phyloP scores from a whole-genome alignment of 2,888 invertebrate species.

The Dione juno region DNA sequence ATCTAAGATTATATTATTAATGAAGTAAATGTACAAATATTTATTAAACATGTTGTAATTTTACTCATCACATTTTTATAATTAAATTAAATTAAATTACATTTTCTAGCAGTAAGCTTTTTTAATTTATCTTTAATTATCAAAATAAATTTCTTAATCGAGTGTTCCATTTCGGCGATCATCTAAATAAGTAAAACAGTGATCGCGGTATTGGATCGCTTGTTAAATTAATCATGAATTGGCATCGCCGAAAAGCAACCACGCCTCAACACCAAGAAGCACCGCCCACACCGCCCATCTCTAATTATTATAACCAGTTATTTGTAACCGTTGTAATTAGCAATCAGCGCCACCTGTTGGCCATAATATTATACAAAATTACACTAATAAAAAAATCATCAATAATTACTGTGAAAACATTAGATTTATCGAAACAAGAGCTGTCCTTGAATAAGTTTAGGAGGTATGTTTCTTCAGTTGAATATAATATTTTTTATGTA shows the following conservation, averaged over 20 bases:
- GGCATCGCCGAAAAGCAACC: constrained; percentile 61
- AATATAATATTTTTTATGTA: too few species aligned
- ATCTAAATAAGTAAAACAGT: constrained; percentile 31
- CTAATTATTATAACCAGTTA: constrained; percentile 82
- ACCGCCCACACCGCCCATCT: constrained; percentile 76
- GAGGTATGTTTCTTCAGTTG: too few species aligned
- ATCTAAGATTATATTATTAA: constrained; percentile 21
- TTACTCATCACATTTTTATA: too few species aligned
- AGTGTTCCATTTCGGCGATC: constrained; percentile 12
- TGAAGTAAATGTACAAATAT: too few species aligned
- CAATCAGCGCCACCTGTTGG: constrained; percentile 73
- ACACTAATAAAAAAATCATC: constrained; percentile 19
- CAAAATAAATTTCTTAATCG: neutral
- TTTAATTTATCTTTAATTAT: too few species aligned
- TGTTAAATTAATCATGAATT: constrained; percentile 58
- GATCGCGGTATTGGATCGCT: constrained; percentile 49
- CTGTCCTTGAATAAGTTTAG: neutral
- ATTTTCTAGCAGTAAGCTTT: too few species aligned
- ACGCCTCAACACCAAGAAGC: constrained; percentile 56
- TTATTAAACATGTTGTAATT: too few species aligned
- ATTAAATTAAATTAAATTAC: too few species aligned
- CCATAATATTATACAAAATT: constrained; percentile 23
- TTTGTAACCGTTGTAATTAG: constrained; percentile 74
- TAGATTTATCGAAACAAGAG: neutral
- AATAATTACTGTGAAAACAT: constrained; percentile 2